These are phyloP conservation scores for Ophiodon elongatus DNA, from an alignment of 2,113 vertebrate genomes.

Conservation along the genomic window DNA sequence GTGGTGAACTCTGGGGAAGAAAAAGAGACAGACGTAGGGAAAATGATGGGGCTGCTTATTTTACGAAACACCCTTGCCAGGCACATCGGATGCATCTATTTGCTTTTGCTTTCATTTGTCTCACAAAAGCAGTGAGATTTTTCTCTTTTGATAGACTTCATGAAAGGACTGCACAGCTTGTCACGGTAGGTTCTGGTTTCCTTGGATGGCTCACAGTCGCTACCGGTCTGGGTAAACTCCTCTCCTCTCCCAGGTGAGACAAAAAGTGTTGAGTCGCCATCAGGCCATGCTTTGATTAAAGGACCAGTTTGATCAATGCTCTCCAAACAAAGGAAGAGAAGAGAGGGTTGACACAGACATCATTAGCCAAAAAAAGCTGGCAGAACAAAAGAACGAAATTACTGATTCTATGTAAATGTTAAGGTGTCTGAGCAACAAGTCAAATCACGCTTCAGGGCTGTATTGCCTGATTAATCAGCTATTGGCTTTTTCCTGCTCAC, in stretches of 20 bases:
- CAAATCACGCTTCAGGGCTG: not conserved
- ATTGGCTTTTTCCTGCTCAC: not conserved
- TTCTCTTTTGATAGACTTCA: conserved; percentile 15
- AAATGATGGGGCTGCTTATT: not conserved
- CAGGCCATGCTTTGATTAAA: conserved; percentile 28
- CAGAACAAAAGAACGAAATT: not conserved
- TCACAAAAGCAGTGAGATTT: conserved; percentile 17
- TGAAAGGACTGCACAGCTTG: conserved; percentile 32
- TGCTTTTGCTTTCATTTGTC: conserved; percentile 41
- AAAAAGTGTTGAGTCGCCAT: not conserved
- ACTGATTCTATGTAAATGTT: not conserved
- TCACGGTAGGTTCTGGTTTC: conserved; percentile 10
- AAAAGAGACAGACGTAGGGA: conserved; percentile 4
- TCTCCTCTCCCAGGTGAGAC: conserved; percentile 8
- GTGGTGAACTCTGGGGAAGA: conserved; percentile 16
- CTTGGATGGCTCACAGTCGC: conserved; percentile 21
- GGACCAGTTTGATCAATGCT: conserved; percentile 46
- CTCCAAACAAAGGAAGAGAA: conserved; percentile 9
- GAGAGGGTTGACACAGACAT: not conserved
- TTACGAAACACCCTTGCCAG: not conserved
- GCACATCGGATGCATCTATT: conserved; percentile 9
- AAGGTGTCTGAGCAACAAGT: not conserved
- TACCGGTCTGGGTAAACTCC: conserved; percentile 20
- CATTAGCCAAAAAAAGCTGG: conserved; percentile 6
- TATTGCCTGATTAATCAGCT: not conserved